These are phyloP conservation scores for Eledona agricola DNA, from an alignment of 2,888 invertebrate species.

Conservation along the genomic window DNA sequence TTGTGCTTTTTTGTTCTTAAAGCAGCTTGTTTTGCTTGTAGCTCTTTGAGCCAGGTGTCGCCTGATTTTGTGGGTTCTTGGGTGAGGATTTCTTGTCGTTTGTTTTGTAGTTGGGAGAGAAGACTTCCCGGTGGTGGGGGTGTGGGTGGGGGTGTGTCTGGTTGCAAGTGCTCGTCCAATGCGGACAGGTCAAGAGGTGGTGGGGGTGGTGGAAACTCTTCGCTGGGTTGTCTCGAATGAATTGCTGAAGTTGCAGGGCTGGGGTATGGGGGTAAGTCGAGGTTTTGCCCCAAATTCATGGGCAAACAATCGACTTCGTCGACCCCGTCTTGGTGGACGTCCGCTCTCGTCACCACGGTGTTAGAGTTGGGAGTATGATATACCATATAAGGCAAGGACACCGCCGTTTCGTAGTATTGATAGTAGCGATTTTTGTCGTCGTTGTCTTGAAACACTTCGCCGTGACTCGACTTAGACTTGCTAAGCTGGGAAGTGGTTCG, in stretches of 20 bases:
- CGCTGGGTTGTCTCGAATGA: conserved; percentile 87
- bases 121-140: conserved; percentile 59
- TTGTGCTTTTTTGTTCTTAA: conserved; percentile 66
- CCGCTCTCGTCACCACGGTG: conserved; percentile 80
- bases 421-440: conserved; percentile 57
- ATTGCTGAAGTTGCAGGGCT: conserved; percentile 78
- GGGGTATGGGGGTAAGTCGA: conserved; percentile 82
- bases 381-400: background rate
- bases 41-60: conserved; percentile 78
- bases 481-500: conserved; percentile 87
- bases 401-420: conserved; percentile 5
- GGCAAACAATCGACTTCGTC: conserved; percentile 75
- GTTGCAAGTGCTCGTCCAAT: conserved; percentile 67
- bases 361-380: conserved; percentile 42
- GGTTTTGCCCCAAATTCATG: too few species aligned
- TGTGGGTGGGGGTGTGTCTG: conserved; percentile 41
- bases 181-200: conserved; percentile 77
- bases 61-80: conserved; percentile 62
- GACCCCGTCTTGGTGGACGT: conserved; percentile 79
- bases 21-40: conserved; percentile 81
- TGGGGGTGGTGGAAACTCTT: conserved; percentile 91
- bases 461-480: conserved; percentile 71
- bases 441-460: conserved; percentile 63
- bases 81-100: conserved; percentile 69
- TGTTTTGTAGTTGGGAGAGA: conserved; percentile 71